Evolutionary conservation across 2,888 invertebrate genomes (phyloP), one percentile per base, ranked within the genome.

Genomic region (Chouioia cunea): DNA sequence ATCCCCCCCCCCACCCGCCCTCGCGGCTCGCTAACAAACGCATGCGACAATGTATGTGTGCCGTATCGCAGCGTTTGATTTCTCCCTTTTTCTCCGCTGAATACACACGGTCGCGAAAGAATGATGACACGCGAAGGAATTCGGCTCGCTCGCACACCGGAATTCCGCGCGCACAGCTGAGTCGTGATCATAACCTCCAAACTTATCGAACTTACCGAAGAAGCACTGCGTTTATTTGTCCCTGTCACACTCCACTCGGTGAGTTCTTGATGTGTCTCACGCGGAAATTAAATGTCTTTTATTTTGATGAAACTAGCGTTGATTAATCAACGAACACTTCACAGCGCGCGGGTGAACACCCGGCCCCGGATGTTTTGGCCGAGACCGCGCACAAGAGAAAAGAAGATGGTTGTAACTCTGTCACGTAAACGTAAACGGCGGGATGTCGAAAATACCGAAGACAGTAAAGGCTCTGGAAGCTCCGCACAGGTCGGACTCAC

Each of bases 51-150:
- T 36, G 36, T 27, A 27, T 36, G 36, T 36, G 36, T 36, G 36
- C 12, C 36, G 36, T 36, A 36, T 36, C 65, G 59, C 44, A 52
- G 36, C 27, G 48, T 44, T 62, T 62, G 56, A 65, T 65, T 70
- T 65, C 56, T 65, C 62, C 48, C 60, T 59, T 70, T 70, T 65
- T 47, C 18, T 50, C n/a, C 10, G 16, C 52, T 23, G 56, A 23
- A 22, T 52, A 23, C 16, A 48, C 36, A 16, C 56, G 14, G 20
- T 22, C 44, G 4, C 16, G 4, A 48, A 43, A 54, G 60, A 47
- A 50, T 48, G 65, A 67, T 63, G 71, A 64, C 71, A 71, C 71
- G 67, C 71, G 58, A 71, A 71, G 59, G 71, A 71, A 71, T 67
- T 71, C 63, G 71, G 66, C 53, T 27, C 50, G 54, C 68, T 50